phyloP scores from a whole-genome alignment of 2,113 vertebrate species.

The Naja naja region DNA sequence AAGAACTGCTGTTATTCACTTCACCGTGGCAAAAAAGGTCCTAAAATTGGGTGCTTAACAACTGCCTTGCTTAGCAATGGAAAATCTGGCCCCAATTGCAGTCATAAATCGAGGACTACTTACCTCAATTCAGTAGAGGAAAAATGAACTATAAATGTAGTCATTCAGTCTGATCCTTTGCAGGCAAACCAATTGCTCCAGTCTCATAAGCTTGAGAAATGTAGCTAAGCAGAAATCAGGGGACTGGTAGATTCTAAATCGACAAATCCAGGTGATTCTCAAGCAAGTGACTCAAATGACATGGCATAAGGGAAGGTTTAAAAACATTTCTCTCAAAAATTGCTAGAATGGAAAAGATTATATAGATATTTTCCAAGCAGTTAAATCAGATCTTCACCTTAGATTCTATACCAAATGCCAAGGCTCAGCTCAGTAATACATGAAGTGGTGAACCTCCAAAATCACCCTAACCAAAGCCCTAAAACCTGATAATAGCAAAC shows the following conservation, averaged over 20 bases:
- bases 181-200: neutral
- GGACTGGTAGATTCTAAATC: neutral
- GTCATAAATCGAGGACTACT: neutral
- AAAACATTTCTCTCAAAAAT: neutral
- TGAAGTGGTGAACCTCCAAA: neutral
- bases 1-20: neutral
- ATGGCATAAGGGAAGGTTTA: neutral
- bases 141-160: neutral
- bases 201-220: neutral
- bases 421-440: neutral
- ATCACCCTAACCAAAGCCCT: neutral
- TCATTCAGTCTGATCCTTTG: neutral
- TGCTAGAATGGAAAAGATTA: neutral
- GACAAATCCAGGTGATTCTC: neutral
- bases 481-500: no score
- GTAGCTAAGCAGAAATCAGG: neutral
- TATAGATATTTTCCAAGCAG: neutral
- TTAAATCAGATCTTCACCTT: neutral
- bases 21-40: neutral
- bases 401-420: neutral
- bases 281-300: neutral
- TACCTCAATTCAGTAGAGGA: neutral
- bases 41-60: neutral
- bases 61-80: neutral
- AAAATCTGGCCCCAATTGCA: neutral